Evolutionary conservation across 2,888 invertebrate species (phyloP).

Genomic region (Mythimna pallens): DNA sequence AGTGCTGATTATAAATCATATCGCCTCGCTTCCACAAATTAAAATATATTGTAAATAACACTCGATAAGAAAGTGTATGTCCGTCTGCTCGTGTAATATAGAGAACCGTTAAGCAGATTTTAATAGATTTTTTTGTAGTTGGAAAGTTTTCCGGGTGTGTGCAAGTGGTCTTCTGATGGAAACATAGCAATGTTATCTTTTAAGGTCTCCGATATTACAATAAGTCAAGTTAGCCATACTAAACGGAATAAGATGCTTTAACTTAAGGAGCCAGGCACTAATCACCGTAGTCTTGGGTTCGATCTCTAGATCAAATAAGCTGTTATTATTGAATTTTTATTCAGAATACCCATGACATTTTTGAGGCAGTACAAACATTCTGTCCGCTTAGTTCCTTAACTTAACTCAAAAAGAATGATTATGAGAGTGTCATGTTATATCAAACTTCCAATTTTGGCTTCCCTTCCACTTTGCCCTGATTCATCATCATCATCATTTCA

Average conservation of each 20-base stretch:
- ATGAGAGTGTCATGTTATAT: not conserved
- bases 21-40: conserved; percentile 42
- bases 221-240: not conserved
- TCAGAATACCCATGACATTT: not conserved
- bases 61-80: conserved; percentile 42
- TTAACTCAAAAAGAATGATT: no score
- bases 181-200: not conserved
- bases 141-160: conserved; percentile 30
- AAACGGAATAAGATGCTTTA: not conserved
- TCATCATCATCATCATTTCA: no score
- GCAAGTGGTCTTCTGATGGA: conserved; percentile 1
- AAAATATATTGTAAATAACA: conserved; percentile 41
- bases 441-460: not conserved
- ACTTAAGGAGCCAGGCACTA: not conserved
- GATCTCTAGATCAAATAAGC: not conserved
- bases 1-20: conserved; percentile 49
- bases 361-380: not conserved
- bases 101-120: conserved; percentile 40
- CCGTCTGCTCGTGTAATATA: conserved; percentile 23
- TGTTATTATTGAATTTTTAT: not conserved
- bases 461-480: not conserved
- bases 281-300: not conserved
- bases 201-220: not conserved
- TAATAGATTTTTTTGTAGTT: conserved; percentile 25
- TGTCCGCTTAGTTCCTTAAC: not conserved